phyloP scores from a whole-genome alignment of 2,113 vertebrate species.

The Siniperca knerii region DNA sequence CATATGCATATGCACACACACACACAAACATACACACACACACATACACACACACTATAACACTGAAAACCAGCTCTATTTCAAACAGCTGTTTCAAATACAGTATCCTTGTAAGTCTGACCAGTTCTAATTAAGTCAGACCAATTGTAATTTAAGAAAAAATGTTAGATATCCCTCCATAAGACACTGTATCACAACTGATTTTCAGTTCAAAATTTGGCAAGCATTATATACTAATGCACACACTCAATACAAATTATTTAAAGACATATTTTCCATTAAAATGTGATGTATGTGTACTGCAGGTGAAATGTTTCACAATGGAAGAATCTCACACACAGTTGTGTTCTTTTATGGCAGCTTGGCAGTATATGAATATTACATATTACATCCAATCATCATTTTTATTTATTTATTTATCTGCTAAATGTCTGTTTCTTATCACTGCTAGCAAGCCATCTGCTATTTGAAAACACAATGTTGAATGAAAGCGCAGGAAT shows the following conservation, averaged over 20 bases:
- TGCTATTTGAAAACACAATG: slow-evolving; percentile 63
- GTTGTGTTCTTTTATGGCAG: slow-evolving; percentile 29
- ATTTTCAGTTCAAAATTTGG: neutral
- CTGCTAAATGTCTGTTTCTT: slow-evolving; percentile 68
- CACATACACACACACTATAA: neutral
- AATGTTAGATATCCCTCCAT: neutral
- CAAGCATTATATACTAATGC: neutral
- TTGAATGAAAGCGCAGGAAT: slow-evolving; percentile 51
- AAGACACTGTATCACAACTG: neutral
- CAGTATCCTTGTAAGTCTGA: neutral
- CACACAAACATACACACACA: neutral
- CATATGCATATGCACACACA: neutral
- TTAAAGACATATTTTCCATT: slow-evolving; percentile 6
- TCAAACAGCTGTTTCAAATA: neutral
- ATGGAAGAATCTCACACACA: slow-evolving; percentile 8
- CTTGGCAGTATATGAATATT: slow-evolving; percentile 57
- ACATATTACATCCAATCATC: slow-evolving; percentile 57
- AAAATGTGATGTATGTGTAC: neutral
- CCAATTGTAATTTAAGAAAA: neutral
- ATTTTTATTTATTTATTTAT: slow-evolving; percentile 72
- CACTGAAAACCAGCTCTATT: neutral
- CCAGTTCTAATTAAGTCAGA: neutral
- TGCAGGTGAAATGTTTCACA: slow-evolving; percentile 17
- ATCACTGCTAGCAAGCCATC: slow-evolving; percentile 66
- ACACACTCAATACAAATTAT: neutral